Percentiles rank a stretch among this genome's conserved stretches.
Evolutionary conservation across 1,140 invertebrate genomes (phyloP).

Genomic region (Copidosoma floridanum): DNA sequence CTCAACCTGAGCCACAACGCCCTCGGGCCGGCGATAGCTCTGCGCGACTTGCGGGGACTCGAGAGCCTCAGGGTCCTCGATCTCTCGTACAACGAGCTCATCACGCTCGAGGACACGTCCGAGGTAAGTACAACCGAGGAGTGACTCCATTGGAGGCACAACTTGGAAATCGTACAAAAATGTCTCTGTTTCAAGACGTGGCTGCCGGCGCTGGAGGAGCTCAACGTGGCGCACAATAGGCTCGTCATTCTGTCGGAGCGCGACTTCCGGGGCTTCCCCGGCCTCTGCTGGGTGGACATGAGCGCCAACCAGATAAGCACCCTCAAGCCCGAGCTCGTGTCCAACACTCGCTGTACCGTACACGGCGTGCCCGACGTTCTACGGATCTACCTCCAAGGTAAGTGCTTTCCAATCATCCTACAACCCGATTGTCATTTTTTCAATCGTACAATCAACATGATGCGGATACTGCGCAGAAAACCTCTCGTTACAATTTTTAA

Average conservation of each 20-base stretch:
- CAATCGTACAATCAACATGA: no score
- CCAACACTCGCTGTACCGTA: slow-evolving; percentile 73
- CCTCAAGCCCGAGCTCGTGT: slow-evolving; percentile 70
- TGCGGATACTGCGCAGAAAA: no score
- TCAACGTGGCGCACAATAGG: slow-evolving; percentile 74
- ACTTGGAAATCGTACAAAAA: no score
- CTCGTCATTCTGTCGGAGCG: slow-evolving; percentile 66
- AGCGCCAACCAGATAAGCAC: slow-evolving; percentile 71
- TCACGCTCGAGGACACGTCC: slow-evolving; percentile 74
- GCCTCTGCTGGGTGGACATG: slow-evolving; percentile 73
- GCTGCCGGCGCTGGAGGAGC: slow-evolving; percentile 69
- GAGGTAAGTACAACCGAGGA: slow-evolving; percentile 63
- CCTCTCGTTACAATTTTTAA: no score
- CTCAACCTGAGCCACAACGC: slow-evolving; percentile 74
- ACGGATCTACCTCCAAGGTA: slow-evolving; percentile 77
- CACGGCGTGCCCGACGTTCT: slow-evolving; percentile 73
- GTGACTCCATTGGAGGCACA: no score
- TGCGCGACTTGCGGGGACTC: slow-evolving; percentile 72
- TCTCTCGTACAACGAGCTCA: slow-evolving; percentile 73
- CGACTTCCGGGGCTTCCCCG: slow-evolving; percentile 77
- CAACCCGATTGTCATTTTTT: no score
- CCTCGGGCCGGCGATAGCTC: slow-evolving; percentile 65
- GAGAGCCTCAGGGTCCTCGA: slow-evolving; percentile 70
- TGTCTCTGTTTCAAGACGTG: slow-evolving; percentile 60
- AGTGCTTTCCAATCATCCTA: slow-evolving; percentile 15